Conservation (phyloP, 2,888 invertebrate genomes). For the Timema cristinae region DNA sequence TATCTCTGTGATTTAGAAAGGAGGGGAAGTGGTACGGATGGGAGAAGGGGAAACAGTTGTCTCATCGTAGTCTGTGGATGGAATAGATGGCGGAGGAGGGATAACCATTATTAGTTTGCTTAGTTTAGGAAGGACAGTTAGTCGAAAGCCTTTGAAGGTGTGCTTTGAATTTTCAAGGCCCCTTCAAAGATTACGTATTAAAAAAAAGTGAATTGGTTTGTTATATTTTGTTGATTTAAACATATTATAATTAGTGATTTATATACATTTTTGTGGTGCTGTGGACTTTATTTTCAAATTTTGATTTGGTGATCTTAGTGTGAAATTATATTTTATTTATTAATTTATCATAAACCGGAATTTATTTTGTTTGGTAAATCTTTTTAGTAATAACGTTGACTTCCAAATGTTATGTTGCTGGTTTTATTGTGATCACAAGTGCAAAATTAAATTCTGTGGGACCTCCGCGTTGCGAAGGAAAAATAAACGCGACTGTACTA, state of each 20-base stretch:
- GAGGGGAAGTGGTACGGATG: background rate
- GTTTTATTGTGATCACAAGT: conserved; percentile 11
- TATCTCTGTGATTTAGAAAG: background rate
- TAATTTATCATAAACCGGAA: too few relatives aligned
- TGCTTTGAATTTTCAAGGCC: conserved; percentile 5
- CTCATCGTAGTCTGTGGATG: background rate
- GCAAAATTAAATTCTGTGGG: conserved; percentile 6
- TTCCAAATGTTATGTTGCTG: conserved; percentile 17
- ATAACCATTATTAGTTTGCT: conserved; percentile 7
- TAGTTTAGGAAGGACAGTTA: conserved; percentile 14
- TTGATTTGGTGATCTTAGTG: background rate
- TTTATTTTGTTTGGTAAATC: too few relatives aligned
- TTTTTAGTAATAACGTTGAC: too few relatives aligned
- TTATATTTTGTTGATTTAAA: background rate
- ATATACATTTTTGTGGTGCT: background rate
- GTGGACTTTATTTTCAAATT: background rate
- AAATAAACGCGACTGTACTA: background rate
- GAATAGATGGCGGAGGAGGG: background rate
- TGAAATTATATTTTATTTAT: background rate
- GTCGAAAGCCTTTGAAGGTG: background rate
- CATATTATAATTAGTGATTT: background rate
- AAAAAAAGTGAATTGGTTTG: background rate
- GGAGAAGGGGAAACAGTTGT: conserved; percentile 4
- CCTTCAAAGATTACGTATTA: background rate
- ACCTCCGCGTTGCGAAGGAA: conserved; percentile 6